Evolutionary conservation across 2,888 invertebrate genomes (phyloP).

Genomic region (Gandaritis pyraliata): DNA sequence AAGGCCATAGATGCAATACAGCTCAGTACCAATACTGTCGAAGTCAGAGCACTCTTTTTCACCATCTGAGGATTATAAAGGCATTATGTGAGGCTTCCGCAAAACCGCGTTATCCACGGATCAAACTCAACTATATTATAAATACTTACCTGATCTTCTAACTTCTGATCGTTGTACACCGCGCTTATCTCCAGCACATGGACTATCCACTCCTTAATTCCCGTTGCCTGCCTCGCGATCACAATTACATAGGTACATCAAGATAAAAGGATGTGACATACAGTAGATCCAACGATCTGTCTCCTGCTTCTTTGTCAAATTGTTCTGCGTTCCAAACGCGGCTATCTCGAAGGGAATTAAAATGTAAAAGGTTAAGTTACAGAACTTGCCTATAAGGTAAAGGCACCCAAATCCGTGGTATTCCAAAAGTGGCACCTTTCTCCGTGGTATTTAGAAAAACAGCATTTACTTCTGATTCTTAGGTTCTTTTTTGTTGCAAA

Average conservation of each 20-base stretch:
- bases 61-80: constrained; percentile 17
- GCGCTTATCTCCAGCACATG: constrained; percentile 22
- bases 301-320: constrained; percentile 33
- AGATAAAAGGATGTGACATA: constrained; percentile 27
- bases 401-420: no score
- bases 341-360: constrained; percentile 31
- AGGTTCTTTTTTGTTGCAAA: no score
- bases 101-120: no score
- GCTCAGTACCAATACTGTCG: constrained; percentile 23
- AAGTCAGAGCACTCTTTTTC: constrained; percentile 24
- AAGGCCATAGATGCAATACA: constrained; percentile 20
- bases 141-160: constrained; percentile 18
- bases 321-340: constrained; percentile 32
- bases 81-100: background rate
- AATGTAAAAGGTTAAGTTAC: constrained; percentile 2
- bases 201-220: constrained; percentile 23
- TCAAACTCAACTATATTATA: no score
- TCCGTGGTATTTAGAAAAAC: no score
- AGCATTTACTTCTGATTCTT: no score
- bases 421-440: no score
- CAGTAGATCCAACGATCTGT: constrained; percentile 32
- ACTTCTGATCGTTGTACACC: constrained; percentile 28
- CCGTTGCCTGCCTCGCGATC: constrained; percentile 13
- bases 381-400: constrained; percentile 19
- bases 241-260: constrained; percentile 21